phyloP scores from a whole-genome alignment of 2,113 vertebrate genomes.

The Todiramphus chloris region DNA sequence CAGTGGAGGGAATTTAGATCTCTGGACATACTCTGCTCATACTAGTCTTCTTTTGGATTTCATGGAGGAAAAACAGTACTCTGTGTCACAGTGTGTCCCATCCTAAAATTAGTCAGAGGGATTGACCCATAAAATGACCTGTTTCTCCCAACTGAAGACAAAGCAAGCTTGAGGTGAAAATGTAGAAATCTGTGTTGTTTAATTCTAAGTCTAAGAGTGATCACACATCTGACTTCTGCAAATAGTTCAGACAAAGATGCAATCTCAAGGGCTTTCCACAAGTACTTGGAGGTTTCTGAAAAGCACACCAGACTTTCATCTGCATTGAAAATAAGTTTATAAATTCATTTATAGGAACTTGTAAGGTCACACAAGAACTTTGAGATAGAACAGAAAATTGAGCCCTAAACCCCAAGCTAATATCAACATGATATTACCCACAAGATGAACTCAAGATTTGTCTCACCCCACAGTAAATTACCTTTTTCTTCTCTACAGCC shows the following conservation, averaged over 20 bases:
- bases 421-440: not conserved
- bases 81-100: not conserved
- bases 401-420: not conserved
- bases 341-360: not conserved
- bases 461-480: not conserved
- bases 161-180: not conserved
- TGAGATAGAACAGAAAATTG: not conserved
- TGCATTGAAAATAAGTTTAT: not conserved
- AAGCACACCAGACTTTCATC: not conserved
- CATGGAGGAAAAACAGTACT: not conserved
- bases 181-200: not conserved
- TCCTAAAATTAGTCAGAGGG: not conserved
- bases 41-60: not conserved
- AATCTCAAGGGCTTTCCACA: not conserved
- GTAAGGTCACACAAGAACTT: not conserved
- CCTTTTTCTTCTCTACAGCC: not conserved
- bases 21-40: not conserved
- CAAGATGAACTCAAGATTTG: not conserved
- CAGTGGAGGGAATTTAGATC: not conserved
- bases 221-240: not conserved
- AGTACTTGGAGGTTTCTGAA: not conserved
- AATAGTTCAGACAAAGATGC: not conserved
- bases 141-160: not conserved
- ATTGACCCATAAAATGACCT: not conserved
- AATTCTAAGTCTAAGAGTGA: not conserved